Percentiles rank a stretch among this genome's conserved stretches.
Evolutionary conservation across 2,113 vertebrate genomes (phyloP).

Genomic region (Arenaria interpres): DNA sequence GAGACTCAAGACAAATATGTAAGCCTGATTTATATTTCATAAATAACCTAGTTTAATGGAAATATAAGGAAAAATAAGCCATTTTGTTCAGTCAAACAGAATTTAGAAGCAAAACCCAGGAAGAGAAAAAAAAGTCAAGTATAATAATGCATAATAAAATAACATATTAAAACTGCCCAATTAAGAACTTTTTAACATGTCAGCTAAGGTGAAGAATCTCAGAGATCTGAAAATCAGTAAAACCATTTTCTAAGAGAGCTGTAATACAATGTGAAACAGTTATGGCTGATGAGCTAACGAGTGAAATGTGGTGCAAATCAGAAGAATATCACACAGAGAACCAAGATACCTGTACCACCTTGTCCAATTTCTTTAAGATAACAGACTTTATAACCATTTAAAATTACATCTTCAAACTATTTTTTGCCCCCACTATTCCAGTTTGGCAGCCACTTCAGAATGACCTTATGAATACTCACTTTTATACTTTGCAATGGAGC

Average conservation of each 20-base stretch:
- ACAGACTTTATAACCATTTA: neutral
- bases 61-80: neutral
- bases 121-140: neutral
- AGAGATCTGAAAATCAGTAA: neutral
- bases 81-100: neutral
- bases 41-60: neutral
- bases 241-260: neutral
- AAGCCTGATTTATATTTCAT: neutral
- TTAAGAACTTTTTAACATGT: neutral
- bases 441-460: neutral
- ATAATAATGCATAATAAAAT: neutral
- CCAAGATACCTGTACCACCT: neutral
- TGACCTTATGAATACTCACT: neutral
- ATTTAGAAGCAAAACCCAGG: neutral
- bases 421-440: neutral
- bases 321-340: neutral
- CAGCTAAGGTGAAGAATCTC: neutral
- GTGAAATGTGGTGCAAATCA: neutral
- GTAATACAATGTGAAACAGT: neutral
- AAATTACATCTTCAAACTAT: neutral
- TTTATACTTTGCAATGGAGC: neutral
- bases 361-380: neutral
- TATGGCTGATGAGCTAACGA: neutral
- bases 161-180: neutral
- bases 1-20: neutral